A percentile compares a stretch with the other conserved stretches of the same genome.
Conservation (phyloP, 1,140 invertebrate genomes). For the Pseudoatta argentina region DNA sequence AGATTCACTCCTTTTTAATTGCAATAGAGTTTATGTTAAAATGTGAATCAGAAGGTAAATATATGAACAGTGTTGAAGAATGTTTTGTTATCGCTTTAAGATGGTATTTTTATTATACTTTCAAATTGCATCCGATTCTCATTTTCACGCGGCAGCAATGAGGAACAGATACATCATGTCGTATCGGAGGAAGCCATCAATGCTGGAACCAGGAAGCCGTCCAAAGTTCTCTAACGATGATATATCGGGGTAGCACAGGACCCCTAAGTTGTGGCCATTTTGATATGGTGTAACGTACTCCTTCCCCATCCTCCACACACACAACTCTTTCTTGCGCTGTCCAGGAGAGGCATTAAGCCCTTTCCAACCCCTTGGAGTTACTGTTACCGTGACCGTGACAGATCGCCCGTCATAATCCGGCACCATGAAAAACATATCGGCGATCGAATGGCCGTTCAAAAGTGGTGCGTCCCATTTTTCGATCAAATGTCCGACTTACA, state of each 20-base stretch:
- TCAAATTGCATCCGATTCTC: slow-evolving; percentile 69
- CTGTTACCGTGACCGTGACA: slow-evolving; percentile 73
- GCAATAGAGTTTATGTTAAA: background rate
- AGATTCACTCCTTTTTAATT: slow-evolving; percentile 27
- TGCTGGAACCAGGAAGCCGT: slow-evolving; percentile 75
- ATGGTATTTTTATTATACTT: slow-evolving; percentile 64
- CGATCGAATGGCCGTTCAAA: slow-evolving; percentile 49
- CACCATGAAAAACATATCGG: slow-evolving; percentile 65
- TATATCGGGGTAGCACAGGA: slow-evolving; percentile 72
- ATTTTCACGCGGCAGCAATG: slow-evolving; percentile 64
- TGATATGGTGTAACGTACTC: slow-evolving; percentile 72
- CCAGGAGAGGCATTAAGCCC: slow-evolving; percentile 63
- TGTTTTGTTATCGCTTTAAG: slow-evolving; percentile 49
- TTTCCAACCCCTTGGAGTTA: slow-evolving; percentile 68
- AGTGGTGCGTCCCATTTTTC: slow-evolving; percentile 52
- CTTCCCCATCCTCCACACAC: slow-evolving; percentile 61
- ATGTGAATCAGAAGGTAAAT: slow-evolving; percentile 45
- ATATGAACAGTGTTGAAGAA: slow-evolving; percentile 49
- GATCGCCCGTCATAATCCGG: slow-evolving; percentile 74
- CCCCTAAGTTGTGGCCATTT: slow-evolving; percentile 74
- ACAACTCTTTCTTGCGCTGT: slow-evolving; percentile 66
- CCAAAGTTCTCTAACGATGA: slow-evolving; percentile 78
- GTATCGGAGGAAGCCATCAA: slow-evolving; percentile 75
- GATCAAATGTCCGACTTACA: slow-evolving; percentile 26
- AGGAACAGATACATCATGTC: slow-evolving; percentile 74